Conservation (phyloP, 1,140 invertebrate genomes). For the Teleopsis dalmanni region DNA sequence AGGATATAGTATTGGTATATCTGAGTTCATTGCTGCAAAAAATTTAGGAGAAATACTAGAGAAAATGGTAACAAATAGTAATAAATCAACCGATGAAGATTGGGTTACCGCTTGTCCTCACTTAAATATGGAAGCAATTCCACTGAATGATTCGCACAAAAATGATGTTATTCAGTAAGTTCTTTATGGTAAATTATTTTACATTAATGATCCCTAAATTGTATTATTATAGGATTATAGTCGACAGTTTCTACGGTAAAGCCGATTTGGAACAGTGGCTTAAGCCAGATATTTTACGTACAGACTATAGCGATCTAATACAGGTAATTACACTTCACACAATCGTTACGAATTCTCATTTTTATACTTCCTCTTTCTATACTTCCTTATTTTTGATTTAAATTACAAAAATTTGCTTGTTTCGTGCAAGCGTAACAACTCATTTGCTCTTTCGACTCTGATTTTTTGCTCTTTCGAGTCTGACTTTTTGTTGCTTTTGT, state of each 20-base stretch:
- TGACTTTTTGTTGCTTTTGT: no score
- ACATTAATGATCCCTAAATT: background rate
- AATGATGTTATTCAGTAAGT: constrained; percentile 52
- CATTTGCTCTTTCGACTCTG: no score
- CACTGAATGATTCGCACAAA: constrained; percentile 56
- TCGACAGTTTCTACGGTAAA: constrained; percentile 73
- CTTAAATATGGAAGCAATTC: constrained; percentile 49
- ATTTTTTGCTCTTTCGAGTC: no score
- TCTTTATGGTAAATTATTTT: background rate
- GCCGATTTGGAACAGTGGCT: constrained; percentile 74
- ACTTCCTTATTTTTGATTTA: no score
- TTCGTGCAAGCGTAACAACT: no score
- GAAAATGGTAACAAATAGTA: constrained; percentile 44
- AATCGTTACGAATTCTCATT: no score
- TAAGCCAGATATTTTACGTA: constrained; percentile 53
- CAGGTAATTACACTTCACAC: constrained; percentile 34
- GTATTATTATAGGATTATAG: constrained; percentile 61
- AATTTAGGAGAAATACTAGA: constrained; percentile 60
- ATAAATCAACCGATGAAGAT: constrained; percentile 24
- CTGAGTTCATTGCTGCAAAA: constrained; percentile 68
- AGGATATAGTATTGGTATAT: constrained; percentile 69
- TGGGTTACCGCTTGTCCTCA: constrained; percentile 30
- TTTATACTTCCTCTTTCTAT: background rate
- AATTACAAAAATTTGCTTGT: no score
- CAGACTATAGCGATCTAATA: constrained; percentile 62